Evolutionary conservation across 2,113 vertebrate genomes (phyloP).

Genomic region (Oncorhynchus mykiss): DNA sequence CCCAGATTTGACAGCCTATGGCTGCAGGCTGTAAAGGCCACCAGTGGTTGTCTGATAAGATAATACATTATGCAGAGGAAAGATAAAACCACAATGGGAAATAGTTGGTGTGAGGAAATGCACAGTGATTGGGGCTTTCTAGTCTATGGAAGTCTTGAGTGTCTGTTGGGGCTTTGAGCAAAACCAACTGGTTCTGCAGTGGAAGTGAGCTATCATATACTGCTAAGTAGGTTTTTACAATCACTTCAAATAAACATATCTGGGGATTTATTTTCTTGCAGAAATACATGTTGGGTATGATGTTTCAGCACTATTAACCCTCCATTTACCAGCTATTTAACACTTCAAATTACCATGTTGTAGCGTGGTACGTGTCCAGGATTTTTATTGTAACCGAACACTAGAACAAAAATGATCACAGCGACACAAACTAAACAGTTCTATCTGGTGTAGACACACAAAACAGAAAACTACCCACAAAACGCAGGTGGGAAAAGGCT

Average conservation of each 20-base stretch:
- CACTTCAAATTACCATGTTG: neutral
- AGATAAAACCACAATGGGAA: conserved; percentile 50
- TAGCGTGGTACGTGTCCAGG: too few relatives aligned
- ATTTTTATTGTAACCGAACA: too few relatives aligned
- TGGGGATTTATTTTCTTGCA: too few relatives aligned
- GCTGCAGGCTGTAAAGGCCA: conserved; percentile 14
- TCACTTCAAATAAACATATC: neutral
- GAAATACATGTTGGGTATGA: too few relatives aligned
- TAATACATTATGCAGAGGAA: conserved; percentile 34
- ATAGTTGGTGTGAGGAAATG: conserved; percentile 35
- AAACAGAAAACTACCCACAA: too few relatives aligned
- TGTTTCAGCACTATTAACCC: too few relatives aligned
- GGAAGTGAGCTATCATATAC: neutral
- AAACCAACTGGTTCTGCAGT: conserved; percentile 46
- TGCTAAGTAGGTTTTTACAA: neutral
- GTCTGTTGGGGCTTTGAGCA: conserved; percentile 36
- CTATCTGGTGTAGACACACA: too few relatives aligned
- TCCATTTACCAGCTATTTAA: too few relatives aligned
- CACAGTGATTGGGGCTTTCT: conserved; percentile 39
- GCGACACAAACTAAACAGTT: too few relatives aligned
- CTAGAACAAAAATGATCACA: too few relatives aligned
- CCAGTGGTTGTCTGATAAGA: conserved; percentile 36
- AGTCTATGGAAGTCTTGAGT: conserved; percentile 33
- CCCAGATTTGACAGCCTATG: conserved; percentile 22
- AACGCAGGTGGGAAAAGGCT: too few relatives aligned